Evolutionary conservation across 2,888 invertebrate genomes (phyloP).

Genomic region (Dryadula phaetusa): DNA sequence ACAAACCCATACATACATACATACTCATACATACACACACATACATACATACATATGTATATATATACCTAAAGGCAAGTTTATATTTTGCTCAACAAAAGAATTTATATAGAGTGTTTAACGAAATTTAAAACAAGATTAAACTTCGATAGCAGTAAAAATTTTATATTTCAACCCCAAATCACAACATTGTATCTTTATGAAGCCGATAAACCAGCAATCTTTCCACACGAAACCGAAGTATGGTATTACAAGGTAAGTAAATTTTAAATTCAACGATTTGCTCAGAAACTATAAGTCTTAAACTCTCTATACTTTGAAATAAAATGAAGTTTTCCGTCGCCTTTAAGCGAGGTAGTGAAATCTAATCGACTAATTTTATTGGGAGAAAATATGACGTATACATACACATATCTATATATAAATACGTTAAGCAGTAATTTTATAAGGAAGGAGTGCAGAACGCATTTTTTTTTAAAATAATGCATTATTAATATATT

Average conservation of each 20-base stretch:
- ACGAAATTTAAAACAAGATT: conserved; percentile 1
- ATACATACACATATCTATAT: too few species aligned
- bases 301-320: not conserved
- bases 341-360: not conserved
- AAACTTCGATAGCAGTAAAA: conserved; percentile 11
- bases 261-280: conserved; percentile 23
- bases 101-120: not conserved
- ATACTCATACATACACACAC: not conserved
- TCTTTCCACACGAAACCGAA: not conserved
- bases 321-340: not conserved
- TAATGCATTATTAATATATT: too few species aligned
- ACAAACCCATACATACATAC: not conserved
- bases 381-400: too few species aligned
- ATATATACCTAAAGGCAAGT: not conserved
- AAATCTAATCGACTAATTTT: too few species aligned
- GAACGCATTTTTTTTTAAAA: too few species aligned
- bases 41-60: not conserved
- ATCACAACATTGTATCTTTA: conserved; percentile 33
- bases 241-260: conserved; percentile 12
- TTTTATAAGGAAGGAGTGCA: too few species aligned
- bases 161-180: conserved; percentile 25
- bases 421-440: too few species aligned
- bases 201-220: conserved; percentile 26
- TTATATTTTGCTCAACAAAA: not conserved
- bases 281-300: conserved; percentile 8